Percentiles rank a stretch among this genome's conserved stretches.
phyloP scores from a whole-genome alignment of 2,113 vertebrate genomes.

The Arenaria interpres region DNA sequence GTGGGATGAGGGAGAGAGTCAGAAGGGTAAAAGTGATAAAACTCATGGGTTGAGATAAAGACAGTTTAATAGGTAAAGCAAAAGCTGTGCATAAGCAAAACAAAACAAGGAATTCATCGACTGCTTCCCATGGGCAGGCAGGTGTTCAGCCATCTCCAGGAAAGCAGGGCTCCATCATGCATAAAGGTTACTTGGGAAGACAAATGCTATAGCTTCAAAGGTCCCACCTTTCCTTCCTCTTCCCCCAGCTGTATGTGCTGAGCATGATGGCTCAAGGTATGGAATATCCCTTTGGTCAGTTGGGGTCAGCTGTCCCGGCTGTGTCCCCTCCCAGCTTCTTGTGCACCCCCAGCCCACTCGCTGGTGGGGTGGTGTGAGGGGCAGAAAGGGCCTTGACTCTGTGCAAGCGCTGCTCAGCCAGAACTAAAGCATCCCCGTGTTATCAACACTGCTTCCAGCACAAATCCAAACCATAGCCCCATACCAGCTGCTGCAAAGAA shows the following conservation, averaged over 20 bases:
- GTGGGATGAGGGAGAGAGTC: not conserved
- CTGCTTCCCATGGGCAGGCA: not conserved
- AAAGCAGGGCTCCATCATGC: not conserved
- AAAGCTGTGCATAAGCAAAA: not conserved
- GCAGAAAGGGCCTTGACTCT: not conserved
- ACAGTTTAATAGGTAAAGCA: not conserved
- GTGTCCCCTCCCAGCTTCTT: not conserved
- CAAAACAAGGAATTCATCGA: not conserved
- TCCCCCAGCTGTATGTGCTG: too few relatives aligned
- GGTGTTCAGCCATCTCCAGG: not conserved
- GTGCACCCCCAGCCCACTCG: too few relatives aligned
- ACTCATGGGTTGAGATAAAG: not conserved
- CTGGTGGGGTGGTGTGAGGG: not conserved
- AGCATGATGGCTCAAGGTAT: too few relatives aligned
- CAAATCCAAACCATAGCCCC: not conserved
- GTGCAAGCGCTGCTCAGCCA: too few relatives aligned
- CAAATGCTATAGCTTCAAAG: not conserved
- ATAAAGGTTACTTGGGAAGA: not conserved
- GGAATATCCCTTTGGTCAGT: not conserved
- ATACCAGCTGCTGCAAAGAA: not conserved
- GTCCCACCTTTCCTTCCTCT: not conserved
- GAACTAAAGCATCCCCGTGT: too few relatives aligned
- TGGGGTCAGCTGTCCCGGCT: not conserved
- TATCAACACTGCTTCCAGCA: too few relatives aligned
- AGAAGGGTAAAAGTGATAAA: not conserved